Evolutionary conservation across 2,888 invertebrate genomes (phyloP).

Genomic region (Thereva nobilitata): DNA sequence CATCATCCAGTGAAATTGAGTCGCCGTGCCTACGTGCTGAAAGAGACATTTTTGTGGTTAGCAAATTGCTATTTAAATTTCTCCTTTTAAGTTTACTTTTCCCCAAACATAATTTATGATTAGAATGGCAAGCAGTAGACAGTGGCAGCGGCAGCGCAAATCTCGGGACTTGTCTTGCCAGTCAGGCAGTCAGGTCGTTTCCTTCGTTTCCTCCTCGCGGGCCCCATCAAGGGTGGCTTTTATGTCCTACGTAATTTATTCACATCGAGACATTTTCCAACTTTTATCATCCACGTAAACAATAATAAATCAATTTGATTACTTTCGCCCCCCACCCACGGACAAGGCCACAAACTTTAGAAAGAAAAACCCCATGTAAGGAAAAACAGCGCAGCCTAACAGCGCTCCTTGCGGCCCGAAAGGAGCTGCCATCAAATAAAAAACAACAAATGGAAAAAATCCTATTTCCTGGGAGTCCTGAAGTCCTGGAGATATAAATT

Average conservation of each 20-base stretch:
- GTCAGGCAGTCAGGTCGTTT: not conserved
- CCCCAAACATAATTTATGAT: constrained; percentile 29
- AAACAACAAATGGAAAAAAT: constrained; percentile 23
- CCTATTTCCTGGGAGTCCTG: constrained; percentile 28
- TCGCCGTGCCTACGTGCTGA: constrained; percentile 35
- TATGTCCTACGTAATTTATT: constrained; percentile 30
- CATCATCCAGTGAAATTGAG: constrained; percentile 33
- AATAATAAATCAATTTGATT: constrained; percentile 39
- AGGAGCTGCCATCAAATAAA: not conserved
- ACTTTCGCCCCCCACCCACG: constrained; percentile 20
- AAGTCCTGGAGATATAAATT: constrained; percentile 34
- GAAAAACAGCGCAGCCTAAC: not conserved
- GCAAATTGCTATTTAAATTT: constrained; percentile 38
- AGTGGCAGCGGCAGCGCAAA: constrained; percentile 12
- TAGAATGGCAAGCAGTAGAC: not conserved
- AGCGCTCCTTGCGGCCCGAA: not conserved
- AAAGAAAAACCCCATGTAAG: not conserved
- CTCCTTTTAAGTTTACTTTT: constrained; percentile 25
- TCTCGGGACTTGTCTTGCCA: not conserved
- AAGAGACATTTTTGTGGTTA: constrained; percentile 37
- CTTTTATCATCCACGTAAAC: constrained; percentile 35
- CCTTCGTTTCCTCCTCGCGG: not conserved
- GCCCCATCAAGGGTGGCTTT: not conserved
- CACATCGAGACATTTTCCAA: constrained; percentile 28
- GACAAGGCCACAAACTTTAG: constrained; percentile 28